phyloP scores from a whole-genome alignment of 1,140 invertebrate genomes.

The Ectropis grisescens region DNA sequence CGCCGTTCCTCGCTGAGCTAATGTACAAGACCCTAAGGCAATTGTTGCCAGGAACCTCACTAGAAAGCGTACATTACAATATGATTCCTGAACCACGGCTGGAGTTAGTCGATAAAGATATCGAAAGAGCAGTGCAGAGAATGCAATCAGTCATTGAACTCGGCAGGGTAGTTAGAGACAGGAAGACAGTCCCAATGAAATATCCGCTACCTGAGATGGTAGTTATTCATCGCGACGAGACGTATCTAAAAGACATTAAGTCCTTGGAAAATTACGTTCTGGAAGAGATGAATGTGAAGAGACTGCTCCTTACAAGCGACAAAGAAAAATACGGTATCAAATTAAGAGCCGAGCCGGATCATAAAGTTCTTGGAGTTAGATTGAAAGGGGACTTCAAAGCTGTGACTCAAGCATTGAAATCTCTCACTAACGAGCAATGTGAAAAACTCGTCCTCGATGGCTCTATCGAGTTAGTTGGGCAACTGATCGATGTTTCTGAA shows the following conservation, averaged over 20 bases:
- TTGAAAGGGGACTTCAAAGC: conserved; percentile 92
- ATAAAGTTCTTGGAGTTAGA: conserved; percentile 84
- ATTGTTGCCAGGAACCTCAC: conserved; percentile 56
- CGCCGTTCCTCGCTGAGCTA: conserved; percentile 95
- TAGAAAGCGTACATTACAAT: conserved; percentile 89
- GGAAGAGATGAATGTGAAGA: conserved; percentile 94
- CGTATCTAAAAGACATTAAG: conserved; percentile 85
- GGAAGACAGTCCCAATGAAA: conserved; percentile 94
- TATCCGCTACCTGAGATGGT: conserved; percentile 97
- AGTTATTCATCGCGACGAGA: conserved; percentile 89
- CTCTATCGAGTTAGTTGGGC: conserved; percentile 79
- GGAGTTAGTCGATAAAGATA: conserved; percentile 85
- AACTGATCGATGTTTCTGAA: conserved; percentile 85
- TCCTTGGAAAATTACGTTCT: conserved; percentile 89
- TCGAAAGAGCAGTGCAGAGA: conserved; percentile 89
- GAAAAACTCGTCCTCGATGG: conserved; percentile 82
- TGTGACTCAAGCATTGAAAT: conserved; percentile 86
- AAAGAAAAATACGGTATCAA: conserved; percentile 95
- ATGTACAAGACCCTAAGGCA: conserved; percentile 92
- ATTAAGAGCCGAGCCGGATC: conserved; percentile 95
- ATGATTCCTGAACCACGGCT: conserved; percentile 84
- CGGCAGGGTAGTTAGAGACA: conserved; percentile 91
- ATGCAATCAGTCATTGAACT: conserved; percentile 98
- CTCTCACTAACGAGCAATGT: conserved; percentile 84
- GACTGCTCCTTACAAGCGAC: conserved; percentile 90